Percentiles rank a stretch among this genome's conserved stretches.
These are phyloP conservation scores for Drosophila watanabei DNA, from an alignment of 1,140 invertebrate species.

Conservation along the genomic window DNA sequence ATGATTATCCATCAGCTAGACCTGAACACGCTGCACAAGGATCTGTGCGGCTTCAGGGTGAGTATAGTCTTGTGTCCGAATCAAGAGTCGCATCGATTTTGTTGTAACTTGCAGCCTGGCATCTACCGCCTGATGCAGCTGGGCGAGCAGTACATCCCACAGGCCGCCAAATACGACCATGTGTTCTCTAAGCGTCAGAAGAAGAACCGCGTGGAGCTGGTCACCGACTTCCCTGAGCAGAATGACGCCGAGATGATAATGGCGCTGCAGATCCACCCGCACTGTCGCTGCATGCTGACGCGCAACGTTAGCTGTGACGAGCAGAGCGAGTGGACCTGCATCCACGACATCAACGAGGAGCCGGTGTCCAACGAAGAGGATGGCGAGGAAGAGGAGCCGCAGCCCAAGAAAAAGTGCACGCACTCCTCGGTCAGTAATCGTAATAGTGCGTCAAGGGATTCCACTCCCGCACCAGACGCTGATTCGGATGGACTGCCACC, in stretches of 20 bases:
- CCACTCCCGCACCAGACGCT: neutral
- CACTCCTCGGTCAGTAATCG: constrained; percentile 13
- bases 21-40: constrained; percentile 91
- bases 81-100: neutral
- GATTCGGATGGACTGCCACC: constrained; percentile 11
- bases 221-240: constrained; percentile 94
- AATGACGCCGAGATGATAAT: constrained; percentile 96
- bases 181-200: constrained; percentile 91
- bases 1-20: constrained; percentile 96
- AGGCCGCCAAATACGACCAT: constrained; percentile 92
- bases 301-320: constrained; percentile 95
- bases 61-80: neutral
- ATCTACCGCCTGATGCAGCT: constrained; percentile 96
- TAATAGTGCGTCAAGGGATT: constrained; percentile 1
- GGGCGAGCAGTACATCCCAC: constrained; percentile 92
- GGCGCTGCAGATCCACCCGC: constrained; percentile 95
- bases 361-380: constrained; percentile 52
- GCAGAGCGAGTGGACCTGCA: constrained; percentile 96
- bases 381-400: constrained; percentile 39
- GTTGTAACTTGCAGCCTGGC: constrained; percentile 89
- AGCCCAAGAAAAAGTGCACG: constrained; percentile 85
- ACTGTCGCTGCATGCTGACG: constrained; percentile 95
- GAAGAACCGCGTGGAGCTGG: constrained; percentile 94
- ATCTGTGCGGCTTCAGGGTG: constrained; percentile 95
- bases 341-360: constrained; percentile 92